Evolutionary conservation across 2,888 invertebrate genomes (phyloP), one percentile per base, ranked within the genome.

Genomic region (Timema cristinae): DNA sequence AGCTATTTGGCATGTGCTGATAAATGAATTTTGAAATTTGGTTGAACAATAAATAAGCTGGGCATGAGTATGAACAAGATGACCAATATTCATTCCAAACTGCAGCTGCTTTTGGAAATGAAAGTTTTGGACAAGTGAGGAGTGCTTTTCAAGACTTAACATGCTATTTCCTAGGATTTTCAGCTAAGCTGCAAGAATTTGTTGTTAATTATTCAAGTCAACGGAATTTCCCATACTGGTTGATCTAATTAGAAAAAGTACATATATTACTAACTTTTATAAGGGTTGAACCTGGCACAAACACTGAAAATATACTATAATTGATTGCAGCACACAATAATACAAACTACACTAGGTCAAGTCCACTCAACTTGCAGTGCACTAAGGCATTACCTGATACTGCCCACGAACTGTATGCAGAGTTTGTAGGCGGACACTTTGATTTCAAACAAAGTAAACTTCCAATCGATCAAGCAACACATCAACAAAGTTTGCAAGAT

Each of bases 401-500:
- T 59, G 59, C 59, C 15, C 59, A 13, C 59, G 1, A 59, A 59
- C n/a, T 59, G 32, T 59, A 59, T 59, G 59, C 59, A 7, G 59
- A 59, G 59, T 59, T 59, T 59, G 59, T 32, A 59, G 15, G 59
- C 32, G 6, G 15, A 59, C 15, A 59, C 15, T 59, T 59, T 59
- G n/a, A n/a, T 13, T 13, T 5, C 59, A 59, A 59, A 59, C 15
- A n/a, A 1, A 59, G 0, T 32, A 13, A 59, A n/a, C 13, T 59
- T n/a, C 15, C 0, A 6, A 59, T 32, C 59, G 6, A 59, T 59
- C 59, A 59, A 59, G 59, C 59, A 59, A 59, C 59, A 59, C 15
- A 59, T 59, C 15, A 59, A 59, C 59, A 59, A 59, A 59, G 59
- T 59, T 59, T 59, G 59, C 59, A 1, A 56, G 13, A 59, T 59